Evolutionary conservation across 1,140 invertebrate species (phyloP).

Genomic region (Lysiphlebus fabarum): DNA sequence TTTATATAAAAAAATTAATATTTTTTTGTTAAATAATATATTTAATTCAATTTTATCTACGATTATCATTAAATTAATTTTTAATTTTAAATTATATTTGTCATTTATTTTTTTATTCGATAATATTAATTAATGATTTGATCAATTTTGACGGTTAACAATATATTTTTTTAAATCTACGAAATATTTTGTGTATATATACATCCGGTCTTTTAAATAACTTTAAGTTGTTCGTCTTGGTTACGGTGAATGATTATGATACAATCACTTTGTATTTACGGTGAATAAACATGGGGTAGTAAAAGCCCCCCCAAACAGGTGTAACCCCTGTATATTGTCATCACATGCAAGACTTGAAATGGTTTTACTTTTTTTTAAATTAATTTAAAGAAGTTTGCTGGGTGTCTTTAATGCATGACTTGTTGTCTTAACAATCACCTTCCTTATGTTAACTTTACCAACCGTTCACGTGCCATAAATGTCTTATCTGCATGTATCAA

Average conservation of each 20-base stretch:
- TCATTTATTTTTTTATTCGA: no score
- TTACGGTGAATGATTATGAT: conserved; percentile 22
- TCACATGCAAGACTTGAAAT: neutral
- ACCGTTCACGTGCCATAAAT: conserved; percentile 17
- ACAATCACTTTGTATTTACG: conserved; percentile 14
- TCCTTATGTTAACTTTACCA: conserved; percentile 5
- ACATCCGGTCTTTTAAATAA: conserved; percentile 34
- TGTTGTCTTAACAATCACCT: conserved; percentile 35
- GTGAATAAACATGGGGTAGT: conserved; percentile 5
- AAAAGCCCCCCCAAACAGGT: conserved; percentile 39
- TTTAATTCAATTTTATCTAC: no score
- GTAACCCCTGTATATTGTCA: conserved; percentile 25
- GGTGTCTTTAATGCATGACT: conserved; percentile 29
- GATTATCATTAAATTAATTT: no score
- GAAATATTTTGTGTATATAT: neutral
- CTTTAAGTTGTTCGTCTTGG: conserved; percentile 38
- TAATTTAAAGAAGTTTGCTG: no score
- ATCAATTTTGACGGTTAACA: neutral
- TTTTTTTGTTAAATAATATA: no score
- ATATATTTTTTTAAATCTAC: conserved; percentile 17
- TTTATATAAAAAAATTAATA: no score
- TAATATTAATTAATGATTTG: neutral
- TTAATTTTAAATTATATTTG: no score
- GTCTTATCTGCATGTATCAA: conserved; percentile 19
- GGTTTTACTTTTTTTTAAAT: no score